Evolutionary conservation across 2,113 vertebrate genomes (phyloP).

Genomic region (Grammomys surdaster): DNA sequence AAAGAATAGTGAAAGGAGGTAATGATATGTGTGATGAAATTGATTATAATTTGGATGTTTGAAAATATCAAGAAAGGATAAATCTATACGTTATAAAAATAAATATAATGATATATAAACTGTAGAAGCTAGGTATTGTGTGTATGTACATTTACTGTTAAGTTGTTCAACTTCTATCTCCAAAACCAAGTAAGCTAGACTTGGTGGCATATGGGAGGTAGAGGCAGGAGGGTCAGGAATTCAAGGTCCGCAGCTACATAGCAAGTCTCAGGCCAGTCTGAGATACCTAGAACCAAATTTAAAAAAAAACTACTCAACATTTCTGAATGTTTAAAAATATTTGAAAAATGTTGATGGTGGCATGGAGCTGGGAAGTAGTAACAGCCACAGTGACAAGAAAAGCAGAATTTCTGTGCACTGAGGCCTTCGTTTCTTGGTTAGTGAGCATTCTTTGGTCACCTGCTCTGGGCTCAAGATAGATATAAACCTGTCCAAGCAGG

Average conservation of each 20-base stretch:
- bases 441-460: not conserved
- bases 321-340: constrained; percentile 28
- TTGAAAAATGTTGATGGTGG: not conserved
- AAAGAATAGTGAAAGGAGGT: not conserved
- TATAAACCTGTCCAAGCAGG: not conserved
- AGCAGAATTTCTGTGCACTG: not conserved
- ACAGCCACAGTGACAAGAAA: constrained; percentile 22
- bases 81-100: not conserved
- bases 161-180: constrained; percentile 15
- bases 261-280: not conserved
- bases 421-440: constrained; percentile 13
- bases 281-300: too few relatives aligned
- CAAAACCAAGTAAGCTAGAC: not conserved
- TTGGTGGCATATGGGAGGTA: not conserved
- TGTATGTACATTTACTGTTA: constrained; percentile 7
- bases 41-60: constrained; percentile 27
- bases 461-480: not conserved
- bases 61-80: not conserved
- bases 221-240: not conserved
- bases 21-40: constrained; percentile 31
- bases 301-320: not conserved
- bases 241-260: not conserved
- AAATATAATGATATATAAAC: constrained; percentile 36
- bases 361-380: not conserved
- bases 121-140: not conserved